Evolutionary conservation across 2,888 invertebrate genomes (phyloP), one percentile per base, ranked within the genome.

Genomic region (Stratiomys singularior): DNA sequence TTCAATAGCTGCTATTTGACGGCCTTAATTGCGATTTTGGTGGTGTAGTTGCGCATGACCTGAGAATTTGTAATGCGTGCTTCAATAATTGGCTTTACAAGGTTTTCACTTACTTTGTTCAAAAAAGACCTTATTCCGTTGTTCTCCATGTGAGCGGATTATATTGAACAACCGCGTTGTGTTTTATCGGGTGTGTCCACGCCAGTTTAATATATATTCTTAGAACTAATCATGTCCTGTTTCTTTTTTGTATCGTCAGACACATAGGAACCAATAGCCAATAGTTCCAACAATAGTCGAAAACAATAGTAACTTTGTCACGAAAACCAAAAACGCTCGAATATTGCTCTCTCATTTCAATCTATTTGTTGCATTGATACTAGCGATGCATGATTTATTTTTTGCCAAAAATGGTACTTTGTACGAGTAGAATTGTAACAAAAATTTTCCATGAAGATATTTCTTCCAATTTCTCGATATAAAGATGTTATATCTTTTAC

Each of bases 401-500:
- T 64, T 60, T 77, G 13, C 69, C 58, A n/a, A 77, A 67, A 69
- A 67, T 30, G 27, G 77, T 77, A 27, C 23, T 64, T 11, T 23
- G 64, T 25, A 13, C 7, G 64, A 13, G 27, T 15, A 27, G 18
- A 11, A n/a, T 15, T 7, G 64, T 23, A 18, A 64, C n/a, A 64
- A 64, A 27, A 64, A 64, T 64, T 64, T 5, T 64, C 64, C 27
- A 64, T 27, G 13, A 7, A 64, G 7, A 15, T 64, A 7, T 56
- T n/a, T n/a, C n/a, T n/a, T n/a, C n/a, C n/a, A n/a, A n/a, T n/a
- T n/a, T n/a, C n/a, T n/a, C n/a, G n/a, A n/a, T 66, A 76, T 1
- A 37, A 60, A 37, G 46, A 52, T 15, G 25, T 63, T 27, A 46
- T 7, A 9, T 83, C 82, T 82, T 82, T 83, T 46, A 84, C 82